Percentiles rank a stretch among this genome's conserved stretches.
These are phyloP conservation scores for Poeciliopsis turrubarensis DNA, from an alignment of 2,113 vertebrate species.

Conservation along the genomic window DNA sequence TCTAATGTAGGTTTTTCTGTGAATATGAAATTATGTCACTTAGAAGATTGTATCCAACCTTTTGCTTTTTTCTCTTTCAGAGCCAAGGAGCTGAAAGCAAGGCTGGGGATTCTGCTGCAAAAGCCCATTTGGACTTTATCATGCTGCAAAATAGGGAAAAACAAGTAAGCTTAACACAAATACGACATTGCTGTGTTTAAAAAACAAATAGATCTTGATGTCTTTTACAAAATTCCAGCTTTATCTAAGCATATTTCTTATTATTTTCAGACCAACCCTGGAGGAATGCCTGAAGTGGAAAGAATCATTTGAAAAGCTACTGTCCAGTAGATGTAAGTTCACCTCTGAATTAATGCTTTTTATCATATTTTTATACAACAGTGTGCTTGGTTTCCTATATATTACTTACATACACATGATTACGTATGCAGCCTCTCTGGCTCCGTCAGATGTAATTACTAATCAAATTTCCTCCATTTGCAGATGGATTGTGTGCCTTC, in stretches of 20 bases:
- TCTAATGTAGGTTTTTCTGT: not conserved
- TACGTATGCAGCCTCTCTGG: not conserved
- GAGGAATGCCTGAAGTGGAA: constrained; percentile 89
- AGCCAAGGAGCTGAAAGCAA: constrained; percentile 89
- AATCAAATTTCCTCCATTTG: constrained; percentile 41
- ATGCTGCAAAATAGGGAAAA: constrained; percentile 80
- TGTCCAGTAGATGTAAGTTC: constrained; percentile 92
- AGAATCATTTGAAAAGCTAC: constrained; percentile 89
- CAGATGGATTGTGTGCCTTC: constrained; percentile 91
- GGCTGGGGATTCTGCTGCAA: constrained; percentile 75
- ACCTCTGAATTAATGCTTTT: not conserved
- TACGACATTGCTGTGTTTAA: no score
- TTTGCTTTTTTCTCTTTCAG: constrained; percentile 62
- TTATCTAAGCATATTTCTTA: constrained; percentile 26
- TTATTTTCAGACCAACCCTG: constrained; percentile 80
- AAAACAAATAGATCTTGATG: not conserved
- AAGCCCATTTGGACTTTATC: constrained; percentile 54
- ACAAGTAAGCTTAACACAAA: constrained; percentile 63
- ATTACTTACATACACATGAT: not conserved
- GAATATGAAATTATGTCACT: not conserved
- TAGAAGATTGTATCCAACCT: constrained; percentile 8
- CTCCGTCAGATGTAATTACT: constrained; percentile 9
- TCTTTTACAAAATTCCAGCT: not conserved
- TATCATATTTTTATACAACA: not conserved
- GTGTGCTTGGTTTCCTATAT: not conserved